These are phyloP conservation scores for Bombus balteatus DNA, from an alignment of 1,140 invertebrate genomes.

Conservation along the genomic window DNA sequence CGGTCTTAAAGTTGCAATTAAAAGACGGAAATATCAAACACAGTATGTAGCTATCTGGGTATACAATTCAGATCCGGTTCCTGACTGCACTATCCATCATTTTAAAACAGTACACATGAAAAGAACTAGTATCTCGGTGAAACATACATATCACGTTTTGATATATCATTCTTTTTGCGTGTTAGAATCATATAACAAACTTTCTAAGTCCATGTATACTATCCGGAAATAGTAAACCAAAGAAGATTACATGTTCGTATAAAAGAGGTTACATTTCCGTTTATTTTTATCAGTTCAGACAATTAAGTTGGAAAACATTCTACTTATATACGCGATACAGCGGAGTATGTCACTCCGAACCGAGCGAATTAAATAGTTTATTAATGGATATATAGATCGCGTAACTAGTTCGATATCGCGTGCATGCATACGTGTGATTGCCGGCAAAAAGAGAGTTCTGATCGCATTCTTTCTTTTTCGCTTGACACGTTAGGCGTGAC, in stretches of 20 bases:
- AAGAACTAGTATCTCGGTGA: neutral
- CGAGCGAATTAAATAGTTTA: slow-evolving; percentile 40
- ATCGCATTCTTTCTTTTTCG: neutral
- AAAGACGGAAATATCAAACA: neutral
- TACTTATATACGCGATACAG: neutral
- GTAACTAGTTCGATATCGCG: neutral
- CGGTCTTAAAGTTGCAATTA: neutral
- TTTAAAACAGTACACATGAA: too few relatives aligned
- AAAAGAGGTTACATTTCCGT: neutral
- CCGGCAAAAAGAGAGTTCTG: neutral
- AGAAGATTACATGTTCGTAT: neutral
- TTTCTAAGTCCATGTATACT: neutral
- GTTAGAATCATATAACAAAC: neutral
- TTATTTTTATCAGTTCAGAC: neutral
- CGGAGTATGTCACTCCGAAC: neutral
- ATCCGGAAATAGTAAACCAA: neutral
- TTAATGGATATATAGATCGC: slow-evolving; percentile 19
- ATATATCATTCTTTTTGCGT: neutral
- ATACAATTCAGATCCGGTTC: neutral
- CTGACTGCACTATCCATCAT: neutral
- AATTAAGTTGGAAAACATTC: too few relatives aligned
- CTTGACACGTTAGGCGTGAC: neutral
- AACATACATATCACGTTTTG: neutral
- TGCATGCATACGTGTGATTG: neutral
- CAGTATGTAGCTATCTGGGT: neutral